These are phyloP conservation scores for Bubo blakistoni DNA, from an alignment of 2,113 vertebrate genomes.

Conservation along the genomic window DNA sequence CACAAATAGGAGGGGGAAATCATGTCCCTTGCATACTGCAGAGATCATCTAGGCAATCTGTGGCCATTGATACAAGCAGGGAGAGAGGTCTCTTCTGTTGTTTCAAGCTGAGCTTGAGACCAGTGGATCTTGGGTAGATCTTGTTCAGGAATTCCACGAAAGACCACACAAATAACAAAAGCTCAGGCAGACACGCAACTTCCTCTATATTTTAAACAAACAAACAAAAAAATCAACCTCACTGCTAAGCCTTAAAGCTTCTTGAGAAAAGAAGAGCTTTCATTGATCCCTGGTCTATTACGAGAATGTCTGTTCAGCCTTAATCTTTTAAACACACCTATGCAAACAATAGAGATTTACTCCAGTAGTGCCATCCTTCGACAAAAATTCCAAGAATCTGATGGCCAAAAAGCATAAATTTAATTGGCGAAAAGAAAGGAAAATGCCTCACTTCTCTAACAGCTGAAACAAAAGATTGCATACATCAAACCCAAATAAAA, in stretches of 20 bases:
- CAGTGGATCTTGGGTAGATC: neutral
- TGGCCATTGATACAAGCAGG: neutral
- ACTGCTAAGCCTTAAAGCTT: slow-evolving; percentile 23
- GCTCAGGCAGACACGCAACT: neutral
- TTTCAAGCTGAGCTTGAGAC: neutral
- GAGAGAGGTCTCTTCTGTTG: neutral
- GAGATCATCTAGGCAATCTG: neutral
- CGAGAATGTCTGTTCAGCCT: slow-evolving; percentile 21
- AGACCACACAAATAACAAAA: neutral
- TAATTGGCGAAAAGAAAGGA: neutral
- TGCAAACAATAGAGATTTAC: slow-evolving; percentile 29
- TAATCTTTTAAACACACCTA: slow-evolving; percentile 48
- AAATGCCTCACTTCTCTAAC: neutral
- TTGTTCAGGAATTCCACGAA: neutral
- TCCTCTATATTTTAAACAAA: neutral
- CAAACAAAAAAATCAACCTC: neutral
- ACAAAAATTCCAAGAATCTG: neutral
- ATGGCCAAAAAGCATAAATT: neutral
- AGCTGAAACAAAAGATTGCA: neutral
- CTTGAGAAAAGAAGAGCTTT: slow-evolving; percentile 25
- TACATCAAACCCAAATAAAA: neutral
- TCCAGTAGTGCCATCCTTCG: neutral
- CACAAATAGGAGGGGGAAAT: neutral
- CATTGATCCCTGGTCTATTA: slow-evolving; percentile 28
- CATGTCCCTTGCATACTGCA: neutral